Conservation (phyloP, 2,113 vertebrate species). For the Rhegmatorhina hoffmannsi region DNA sequence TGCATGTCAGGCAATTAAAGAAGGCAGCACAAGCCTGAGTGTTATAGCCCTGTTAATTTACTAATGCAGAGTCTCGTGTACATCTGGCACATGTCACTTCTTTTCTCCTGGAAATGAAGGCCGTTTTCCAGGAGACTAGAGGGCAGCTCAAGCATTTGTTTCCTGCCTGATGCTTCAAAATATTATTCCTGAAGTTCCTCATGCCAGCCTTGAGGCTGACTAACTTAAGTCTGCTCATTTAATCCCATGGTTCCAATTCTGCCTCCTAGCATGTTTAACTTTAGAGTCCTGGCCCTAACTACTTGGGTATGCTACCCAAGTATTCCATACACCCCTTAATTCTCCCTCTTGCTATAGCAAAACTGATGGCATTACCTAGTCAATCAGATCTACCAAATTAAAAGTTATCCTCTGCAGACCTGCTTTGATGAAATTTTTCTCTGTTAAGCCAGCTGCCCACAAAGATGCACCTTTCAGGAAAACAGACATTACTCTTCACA, state of each 20-base stretch:
- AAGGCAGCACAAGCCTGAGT: slow-evolving; percentile 52
- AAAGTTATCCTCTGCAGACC: neutral
- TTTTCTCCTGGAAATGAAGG: slow-evolving; percentile 58
- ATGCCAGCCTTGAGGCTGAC: neutral
- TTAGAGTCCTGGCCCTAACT: neutral
- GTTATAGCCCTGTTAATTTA: slow-evolving; percentile 66
- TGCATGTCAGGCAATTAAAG: slow-evolving; percentile 65
- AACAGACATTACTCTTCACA: neutral
- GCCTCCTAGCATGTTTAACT: neutral
- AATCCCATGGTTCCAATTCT: neutral
- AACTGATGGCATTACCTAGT: neutral
- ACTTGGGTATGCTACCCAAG: neutral
- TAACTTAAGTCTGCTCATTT: neutral
- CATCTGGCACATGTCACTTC: slow-evolving; percentile 66
- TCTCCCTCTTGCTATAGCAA: neutral
- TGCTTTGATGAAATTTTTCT: neutral
- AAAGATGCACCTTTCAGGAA: neutral
- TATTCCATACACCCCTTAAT: neutral
- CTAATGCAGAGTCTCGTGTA: slow-evolving; percentile 57
- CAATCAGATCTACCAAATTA: neutral
- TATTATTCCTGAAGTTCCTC: neutral
- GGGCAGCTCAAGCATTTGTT: slow-evolving; percentile 53
- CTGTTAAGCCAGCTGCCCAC: neutral
- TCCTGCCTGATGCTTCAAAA: slow-evolving; percentile 46
- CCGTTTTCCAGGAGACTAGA: slow-evolving; percentile 51